A percentile compares a stretch with the other conserved stretches of the same genome.
phyloP scores from a whole-genome alignment of 2,888 invertebrate genomes.

The Lydus trimaculatus region DNA sequence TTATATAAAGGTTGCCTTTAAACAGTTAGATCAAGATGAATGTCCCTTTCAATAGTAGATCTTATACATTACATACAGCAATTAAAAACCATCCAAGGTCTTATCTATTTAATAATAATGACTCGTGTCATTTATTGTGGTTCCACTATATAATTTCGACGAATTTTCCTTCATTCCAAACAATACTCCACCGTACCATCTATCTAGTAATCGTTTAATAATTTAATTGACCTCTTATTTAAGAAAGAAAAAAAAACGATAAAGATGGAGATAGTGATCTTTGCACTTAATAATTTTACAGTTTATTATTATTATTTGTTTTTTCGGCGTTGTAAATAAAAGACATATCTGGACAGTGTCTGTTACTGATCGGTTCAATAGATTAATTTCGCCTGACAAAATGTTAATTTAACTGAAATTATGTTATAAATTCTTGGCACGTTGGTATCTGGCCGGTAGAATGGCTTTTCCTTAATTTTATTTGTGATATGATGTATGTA shows the following conservation, averaged over 20 bases:
- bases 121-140: background rate
- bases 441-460: background rate
- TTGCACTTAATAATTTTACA: constrained; percentile 20
- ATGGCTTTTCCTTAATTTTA: constrained; percentile 1
- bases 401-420: background rate
- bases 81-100: background rate
- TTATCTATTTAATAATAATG: background rate
- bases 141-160: background rate
- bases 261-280: constrained; percentile 19
- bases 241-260: background rate
- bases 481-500: background rate
- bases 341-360: background rate
- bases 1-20: no score
- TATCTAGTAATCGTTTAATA: constrained; percentile 17
- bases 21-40: background rate
- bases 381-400: background rate
- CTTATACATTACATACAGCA: background rate
- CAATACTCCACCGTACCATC: constrained; percentile 5
- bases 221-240: constrained; percentile 34
- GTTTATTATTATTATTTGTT: background rate
- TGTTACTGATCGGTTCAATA: background rate
- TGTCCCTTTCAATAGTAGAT: background rate
- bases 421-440: background rate
- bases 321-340: background rate
- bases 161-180: background rate